phyloP scores from a whole-genome alignment of 2,888 invertebrate species.

The Chymomyza fuscimana region DNA sequence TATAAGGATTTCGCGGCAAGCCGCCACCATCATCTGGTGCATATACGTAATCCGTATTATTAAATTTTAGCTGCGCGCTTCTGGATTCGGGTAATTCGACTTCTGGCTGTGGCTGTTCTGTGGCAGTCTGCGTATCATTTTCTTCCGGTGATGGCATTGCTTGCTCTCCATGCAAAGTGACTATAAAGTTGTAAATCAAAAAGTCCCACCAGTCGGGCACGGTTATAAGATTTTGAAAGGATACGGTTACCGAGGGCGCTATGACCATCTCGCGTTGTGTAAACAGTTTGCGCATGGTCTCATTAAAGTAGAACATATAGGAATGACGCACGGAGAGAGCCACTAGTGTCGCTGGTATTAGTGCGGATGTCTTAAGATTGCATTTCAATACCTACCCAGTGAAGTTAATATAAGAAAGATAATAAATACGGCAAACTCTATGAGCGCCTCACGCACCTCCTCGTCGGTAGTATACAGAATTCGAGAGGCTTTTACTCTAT shows the following conservation, averaged over 20 bases:
- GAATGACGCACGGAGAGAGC: slow-evolving; percentile 54
- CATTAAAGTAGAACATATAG: slow-evolving; percentile 64
- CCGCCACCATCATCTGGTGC: too few relatives aligned
- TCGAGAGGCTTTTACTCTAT: slow-evolving; percentile 17
- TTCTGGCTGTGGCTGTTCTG: not conserved
- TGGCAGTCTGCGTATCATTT: too few relatives aligned
- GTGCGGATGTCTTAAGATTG: not conserved
- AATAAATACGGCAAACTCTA: slow-evolving; percentile 59
- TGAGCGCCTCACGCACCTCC: slow-evolving; percentile 62
- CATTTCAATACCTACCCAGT: slow-evolving; percentile 42
- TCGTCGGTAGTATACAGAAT: slow-evolving; percentile 60
- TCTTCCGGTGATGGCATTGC: too few relatives aligned
- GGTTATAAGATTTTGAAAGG: slow-evolving; percentile 50
- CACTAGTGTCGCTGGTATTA: slow-evolving; percentile 32
- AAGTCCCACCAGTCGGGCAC: slow-evolving; percentile 68
- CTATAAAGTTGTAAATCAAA: slow-evolving; percentile 46
- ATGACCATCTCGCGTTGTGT: slow-evolving; percentile 41
- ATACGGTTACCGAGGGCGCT: slow-evolving; percentile 45
- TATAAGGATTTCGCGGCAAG: too few relatives aligned
- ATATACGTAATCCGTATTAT: too few relatives aligned
- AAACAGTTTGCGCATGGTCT: slow-evolving; percentile 56
- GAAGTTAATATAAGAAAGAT: slow-evolving; percentile 58
- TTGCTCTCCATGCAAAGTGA: slow-evolving; percentile 53
- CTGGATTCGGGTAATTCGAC: not conserved
- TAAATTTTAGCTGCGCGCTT: too few relatives aligned